Conservation (phyloP, 2,113 vertebrate species). For the Camelus bactrianus region DNA sequence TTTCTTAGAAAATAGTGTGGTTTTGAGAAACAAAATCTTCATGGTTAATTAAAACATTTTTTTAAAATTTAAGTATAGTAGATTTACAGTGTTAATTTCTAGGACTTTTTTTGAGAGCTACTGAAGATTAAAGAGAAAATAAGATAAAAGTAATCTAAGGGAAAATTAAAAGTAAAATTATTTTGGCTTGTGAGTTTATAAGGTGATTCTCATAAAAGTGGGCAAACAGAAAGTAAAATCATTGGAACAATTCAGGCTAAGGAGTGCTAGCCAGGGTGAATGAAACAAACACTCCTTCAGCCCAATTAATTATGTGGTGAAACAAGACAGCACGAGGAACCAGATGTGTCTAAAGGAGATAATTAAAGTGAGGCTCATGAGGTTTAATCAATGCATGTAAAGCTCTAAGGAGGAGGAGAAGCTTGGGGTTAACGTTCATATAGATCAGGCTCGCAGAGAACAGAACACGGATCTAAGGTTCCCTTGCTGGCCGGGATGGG, state of each 20-base stretch:
- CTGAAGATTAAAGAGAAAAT: not conserved
- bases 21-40: not conserved
- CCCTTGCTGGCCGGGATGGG: not conserved
- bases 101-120: not conserved
- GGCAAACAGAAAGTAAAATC: not conserved
- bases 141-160: not conserved
- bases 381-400: not conserved
- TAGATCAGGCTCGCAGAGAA: no score
- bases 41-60: not conserved
- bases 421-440: no score
- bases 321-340: accelerated
- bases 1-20: not conserved
- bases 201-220: not conserved
- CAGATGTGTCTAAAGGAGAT: not conserved
- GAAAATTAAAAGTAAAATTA: not conserved
- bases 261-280: not conserved
- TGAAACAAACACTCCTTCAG: not conserved
- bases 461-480: not conserved
- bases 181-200: not conserved
- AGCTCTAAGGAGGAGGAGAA: not conserved
- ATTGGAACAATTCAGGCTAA: not conserved
- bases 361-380: not conserved
- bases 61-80: not conserved
- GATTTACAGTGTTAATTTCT: no score
- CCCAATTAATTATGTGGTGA: not conserved